Conservation (phyloP, 2,113 vertebrate genomes). For the Elanus axillaris region DNA sequence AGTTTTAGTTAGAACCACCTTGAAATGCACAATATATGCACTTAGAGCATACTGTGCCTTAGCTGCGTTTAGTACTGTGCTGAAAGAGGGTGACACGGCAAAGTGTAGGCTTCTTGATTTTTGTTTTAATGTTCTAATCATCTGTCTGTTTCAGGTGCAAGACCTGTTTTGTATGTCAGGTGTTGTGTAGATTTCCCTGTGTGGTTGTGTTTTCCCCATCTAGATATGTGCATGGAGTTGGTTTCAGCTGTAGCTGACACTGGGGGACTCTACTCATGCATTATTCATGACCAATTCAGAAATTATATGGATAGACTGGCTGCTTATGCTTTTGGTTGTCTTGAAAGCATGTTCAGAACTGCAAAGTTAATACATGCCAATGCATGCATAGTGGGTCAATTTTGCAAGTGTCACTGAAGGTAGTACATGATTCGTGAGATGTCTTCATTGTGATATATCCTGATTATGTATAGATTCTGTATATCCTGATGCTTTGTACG, state of each 20-base stretch:
- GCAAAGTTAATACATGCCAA: background rate
- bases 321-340: background rate
- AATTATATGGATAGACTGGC: background rate
- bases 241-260: background rate
- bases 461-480: background rate
- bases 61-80: background rate
- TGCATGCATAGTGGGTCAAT: fast-evolving
- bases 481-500: background rate
- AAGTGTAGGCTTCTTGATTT: background rate
- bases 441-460: background rate
- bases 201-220: background rate
- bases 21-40: background rate
- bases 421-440: background rate
- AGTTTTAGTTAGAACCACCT: background rate
- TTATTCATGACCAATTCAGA: background rate
- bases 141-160: background rate
- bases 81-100: background rate
- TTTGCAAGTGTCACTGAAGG: background rate
- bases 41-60: background rate
- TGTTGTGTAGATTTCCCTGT: background rate
- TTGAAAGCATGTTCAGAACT: background rate
- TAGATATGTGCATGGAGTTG: background rate
- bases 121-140: background rate
- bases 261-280: background rate
- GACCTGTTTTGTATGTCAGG: background rate